Conservation (phyloP, 2,888 invertebrate genomes). For the Spodoptera littoralis region DNA sequence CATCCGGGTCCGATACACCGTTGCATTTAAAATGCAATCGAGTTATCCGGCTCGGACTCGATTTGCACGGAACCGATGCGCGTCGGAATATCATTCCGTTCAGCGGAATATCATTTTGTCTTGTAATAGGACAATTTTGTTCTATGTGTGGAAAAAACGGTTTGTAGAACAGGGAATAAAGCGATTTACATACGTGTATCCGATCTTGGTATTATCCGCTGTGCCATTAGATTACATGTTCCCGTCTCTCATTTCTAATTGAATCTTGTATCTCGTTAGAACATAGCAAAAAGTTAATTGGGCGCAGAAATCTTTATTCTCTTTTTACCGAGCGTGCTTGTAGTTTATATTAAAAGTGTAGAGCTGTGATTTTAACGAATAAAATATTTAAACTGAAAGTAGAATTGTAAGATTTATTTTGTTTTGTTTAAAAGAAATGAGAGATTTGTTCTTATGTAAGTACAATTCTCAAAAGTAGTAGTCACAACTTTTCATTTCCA, state of each 20-base stretch:
- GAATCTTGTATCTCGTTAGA: slow-evolving; percentile 20
- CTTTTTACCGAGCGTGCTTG: background rate
- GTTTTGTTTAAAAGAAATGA: too few relatives aligned
- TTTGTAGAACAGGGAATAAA: slow-evolving; percentile 7
- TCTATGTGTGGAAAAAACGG: slow-evolving; percentile 16
- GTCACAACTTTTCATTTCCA: too few relatives aligned
- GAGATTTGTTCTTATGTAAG: too few relatives aligned
- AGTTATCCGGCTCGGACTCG: slow-evolving; percentile 55
- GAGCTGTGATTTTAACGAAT: too few relatives aligned
- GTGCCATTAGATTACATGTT: slow-evolving; percentile 22
- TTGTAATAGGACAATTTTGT: slow-evolving; percentile 23
- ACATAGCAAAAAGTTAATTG: slow-evolving; percentile 26
- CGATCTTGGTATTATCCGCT: slow-evolving; percentile 20
- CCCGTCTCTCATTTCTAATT: slow-evolving; percentile 20
- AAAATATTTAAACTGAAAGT: too few relatives aligned
- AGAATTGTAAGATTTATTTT: too few relatives aligned
- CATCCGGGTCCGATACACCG: slow-evolving; percentile 33
- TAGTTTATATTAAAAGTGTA: too few relatives aligned
- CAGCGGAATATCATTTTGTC: slow-evolving; percentile 42
- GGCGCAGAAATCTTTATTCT: background rate
- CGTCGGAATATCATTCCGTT: slow-evolving; percentile 25
- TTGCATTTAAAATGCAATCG: slow-evolving; percentile 65
- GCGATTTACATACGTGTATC: slow-evolving; percentile 17
- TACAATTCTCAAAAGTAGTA: too few relatives aligned
- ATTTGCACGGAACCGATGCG: slow-evolving; percentile 48